Evolutionary conservation across 2,888 invertebrate species (phyloP).

Genomic region (Tinea pellionella): DNA sequence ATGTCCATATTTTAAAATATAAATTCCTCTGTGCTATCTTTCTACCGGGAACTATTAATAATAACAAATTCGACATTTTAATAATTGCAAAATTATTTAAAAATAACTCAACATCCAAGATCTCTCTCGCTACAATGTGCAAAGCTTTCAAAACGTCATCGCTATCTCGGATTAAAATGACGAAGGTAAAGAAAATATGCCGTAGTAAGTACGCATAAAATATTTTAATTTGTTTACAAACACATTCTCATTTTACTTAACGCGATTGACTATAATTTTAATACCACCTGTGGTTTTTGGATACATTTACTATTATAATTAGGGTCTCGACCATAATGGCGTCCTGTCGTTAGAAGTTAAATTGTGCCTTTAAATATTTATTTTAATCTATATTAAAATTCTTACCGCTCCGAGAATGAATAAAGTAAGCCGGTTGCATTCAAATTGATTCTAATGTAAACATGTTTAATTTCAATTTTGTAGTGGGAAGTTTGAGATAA

Average conservation of each 20-base stretch:
- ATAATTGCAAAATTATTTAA: too few species aligned
- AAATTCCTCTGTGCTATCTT: too few species aligned
- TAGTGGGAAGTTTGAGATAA: not conserved
- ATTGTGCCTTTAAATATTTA: conserved; percentile 28
- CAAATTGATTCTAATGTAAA: conserved; percentile 30
- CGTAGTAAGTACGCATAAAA: too few species aligned
- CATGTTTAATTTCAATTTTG: conserved; percentile 15
- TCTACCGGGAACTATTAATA: too few species aligned
- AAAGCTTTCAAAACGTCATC: too few species aligned
- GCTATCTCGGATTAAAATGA: too few species aligned
- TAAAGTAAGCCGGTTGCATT: conserved; percentile 21
- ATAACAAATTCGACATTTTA: too few species aligned
- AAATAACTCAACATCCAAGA: too few species aligned
- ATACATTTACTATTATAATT: conserved; percentile 38
- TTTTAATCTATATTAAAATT: conserved; percentile 25
- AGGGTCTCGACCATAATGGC: conserved; percentile 44
- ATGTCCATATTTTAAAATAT: not conserved
- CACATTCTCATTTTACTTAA: not conserved
- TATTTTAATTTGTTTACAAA: not conserved
- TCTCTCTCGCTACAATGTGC: too few species aligned
- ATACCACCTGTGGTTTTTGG: conserved; percentile 51
- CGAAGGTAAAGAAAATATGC: too few species aligned
- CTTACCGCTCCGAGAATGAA: not conserved
- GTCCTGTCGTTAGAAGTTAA: conserved; percentile 36
- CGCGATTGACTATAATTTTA: conserved; percentile 29